Conservation (phyloP, 2,888 invertebrate species). For the Ophraella communa region DNA sequence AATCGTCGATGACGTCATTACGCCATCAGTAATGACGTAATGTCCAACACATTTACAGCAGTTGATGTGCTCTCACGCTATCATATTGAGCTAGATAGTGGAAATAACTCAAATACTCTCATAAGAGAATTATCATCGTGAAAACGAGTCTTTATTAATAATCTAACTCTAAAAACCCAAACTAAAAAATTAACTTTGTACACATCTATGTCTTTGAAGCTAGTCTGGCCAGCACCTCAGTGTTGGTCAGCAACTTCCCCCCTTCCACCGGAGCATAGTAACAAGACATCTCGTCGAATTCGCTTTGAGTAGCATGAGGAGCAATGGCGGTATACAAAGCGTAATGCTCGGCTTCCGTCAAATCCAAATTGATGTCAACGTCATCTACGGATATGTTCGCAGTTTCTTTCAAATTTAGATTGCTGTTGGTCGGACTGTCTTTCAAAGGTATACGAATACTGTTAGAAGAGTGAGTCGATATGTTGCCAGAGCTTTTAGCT, state of each 20-base stretch:
- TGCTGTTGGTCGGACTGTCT: constrained; percentile 59
- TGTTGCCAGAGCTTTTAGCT: constrained; percentile 57
- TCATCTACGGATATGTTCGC: constrained; percentile 41
- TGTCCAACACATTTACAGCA: too few species aligned
- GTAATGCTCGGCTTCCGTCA: constrained; percentile 88
- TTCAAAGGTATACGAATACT: constrained; percentile 73
- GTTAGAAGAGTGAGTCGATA: constrained; percentile 46
- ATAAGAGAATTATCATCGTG: neutral
- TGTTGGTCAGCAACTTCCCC: constrained; percentile 67
- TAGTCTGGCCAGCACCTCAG: constrained; percentile 47
- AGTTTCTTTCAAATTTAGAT: constrained; percentile 19
- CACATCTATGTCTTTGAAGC: constrained; percentile 44
- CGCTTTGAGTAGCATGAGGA: constrained; percentile 84
- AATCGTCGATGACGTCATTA: too few species aligned
- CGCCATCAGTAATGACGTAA: too few species aligned
- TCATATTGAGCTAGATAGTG: too few species aligned
- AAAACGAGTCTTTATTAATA: neutral
- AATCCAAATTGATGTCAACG: constrained; percentile 65
- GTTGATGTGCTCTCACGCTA: too few species aligned
- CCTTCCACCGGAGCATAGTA: constrained; percentile 86
- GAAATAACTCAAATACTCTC: too few species aligned
- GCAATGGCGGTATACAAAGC: constrained; percentile 86
- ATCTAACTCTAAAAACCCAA: too few species aligned
- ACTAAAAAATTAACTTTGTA: constrained; percentile 18
- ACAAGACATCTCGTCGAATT: constrained; percentile 87